Base-by-base conservation (phyloP, 2,113 vertebrate species). In the Uropsilus gracilis region DNA sequence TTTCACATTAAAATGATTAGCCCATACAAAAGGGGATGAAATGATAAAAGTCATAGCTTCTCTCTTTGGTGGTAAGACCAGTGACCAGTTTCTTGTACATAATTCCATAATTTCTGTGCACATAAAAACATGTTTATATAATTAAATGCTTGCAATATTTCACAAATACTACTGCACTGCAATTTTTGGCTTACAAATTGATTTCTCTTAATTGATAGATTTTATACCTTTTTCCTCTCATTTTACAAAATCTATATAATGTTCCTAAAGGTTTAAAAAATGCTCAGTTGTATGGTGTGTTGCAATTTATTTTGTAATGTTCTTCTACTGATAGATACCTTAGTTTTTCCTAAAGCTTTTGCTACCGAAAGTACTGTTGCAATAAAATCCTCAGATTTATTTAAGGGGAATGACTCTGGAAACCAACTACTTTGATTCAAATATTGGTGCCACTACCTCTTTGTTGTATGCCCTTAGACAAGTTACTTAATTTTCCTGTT, bases 11-110 rank as follows among this genome's bases (percentile, higher is more conserved):
- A 76, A 90, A 48, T 77, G 5, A 77, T 77, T 4, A 84, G 84
- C 34, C 7, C 69, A 44, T 87, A 48, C 12, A 24, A 84, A 96
- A 85, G 14, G 5, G 32, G 44, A 75, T 81, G 37, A 80, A 96
- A 75, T 75, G 63, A 32, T 92, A 16, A 50, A 84, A 78, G 39
- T 92, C 17, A n/a, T n/a, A 26, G n/a, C 90, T 93, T 80, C 37
- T 63, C 39, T 82, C 57, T 0, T 86, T 26, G 81, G 18, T 73
- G 18, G 26, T 80, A 68, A 81, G 5, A 8, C 72, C 6, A 12
- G 24, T 75, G 32, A 86, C 26, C 12, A 76, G 50, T 55, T 76
- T 59, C 39, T 61, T 68, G 4, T 75, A 8, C 48, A 28, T 55
- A 17, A 57, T 39, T 75, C 37, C 32, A 48, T 6, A 76, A 71